Evolutionary conservation across 2,888 invertebrate species (phyloP).

Genomic region (Pardosa pseudoannulata): DNA sequence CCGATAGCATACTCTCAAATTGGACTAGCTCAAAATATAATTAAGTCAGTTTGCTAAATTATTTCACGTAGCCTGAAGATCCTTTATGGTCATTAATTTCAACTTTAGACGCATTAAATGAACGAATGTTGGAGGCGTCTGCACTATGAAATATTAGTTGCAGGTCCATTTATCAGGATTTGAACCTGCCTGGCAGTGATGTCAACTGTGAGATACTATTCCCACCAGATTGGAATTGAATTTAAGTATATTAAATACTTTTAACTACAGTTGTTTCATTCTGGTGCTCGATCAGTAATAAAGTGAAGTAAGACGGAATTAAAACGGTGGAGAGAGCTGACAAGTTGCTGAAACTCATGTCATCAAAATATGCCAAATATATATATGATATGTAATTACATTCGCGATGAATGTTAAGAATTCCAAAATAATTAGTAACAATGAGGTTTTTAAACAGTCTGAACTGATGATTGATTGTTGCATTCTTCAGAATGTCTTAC

Average conservation of each 20-base stretch:
- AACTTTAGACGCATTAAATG: conserved; percentile 60
- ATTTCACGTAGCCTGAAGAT: conserved; percentile 63
- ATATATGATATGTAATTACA: too few relatives aligned
- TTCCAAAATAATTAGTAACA: too few relatives aligned
- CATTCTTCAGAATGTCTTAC: too few relatives aligned
- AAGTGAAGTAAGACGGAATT: too few relatives aligned
- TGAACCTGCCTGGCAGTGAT: conserved; percentile 20
- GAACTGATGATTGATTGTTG: too few relatives aligned
- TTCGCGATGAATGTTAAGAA: too few relatives aligned
- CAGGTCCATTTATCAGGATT: conserved; percentile 35
- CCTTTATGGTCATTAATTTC: conserved; percentile 54
- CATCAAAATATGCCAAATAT: too few relatives aligned
- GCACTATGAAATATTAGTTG: conserved; percentile 48
- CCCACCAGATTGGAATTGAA: conserved; percentile 11
- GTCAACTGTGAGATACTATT: conserved; percentile 23
- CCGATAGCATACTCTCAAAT: conserved; percentile 4
- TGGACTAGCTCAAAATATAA: conserved; percentile 53
- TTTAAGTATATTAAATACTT: conserved; percentile 27
- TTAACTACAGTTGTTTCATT: background rate
- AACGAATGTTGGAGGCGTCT: conserved; percentile 46
- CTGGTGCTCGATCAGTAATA: too few relatives aligned
- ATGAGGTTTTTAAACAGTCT: too few relatives aligned
- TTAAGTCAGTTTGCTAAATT: conserved; percentile 66
- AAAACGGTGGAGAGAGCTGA: too few relatives aligned
- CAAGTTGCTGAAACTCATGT: too few relatives aligned